Base-by-base conservation (phyloP, 2,113 vertebrate genomes). In the Sinocyclocheilus anshuiensis region DNA sequence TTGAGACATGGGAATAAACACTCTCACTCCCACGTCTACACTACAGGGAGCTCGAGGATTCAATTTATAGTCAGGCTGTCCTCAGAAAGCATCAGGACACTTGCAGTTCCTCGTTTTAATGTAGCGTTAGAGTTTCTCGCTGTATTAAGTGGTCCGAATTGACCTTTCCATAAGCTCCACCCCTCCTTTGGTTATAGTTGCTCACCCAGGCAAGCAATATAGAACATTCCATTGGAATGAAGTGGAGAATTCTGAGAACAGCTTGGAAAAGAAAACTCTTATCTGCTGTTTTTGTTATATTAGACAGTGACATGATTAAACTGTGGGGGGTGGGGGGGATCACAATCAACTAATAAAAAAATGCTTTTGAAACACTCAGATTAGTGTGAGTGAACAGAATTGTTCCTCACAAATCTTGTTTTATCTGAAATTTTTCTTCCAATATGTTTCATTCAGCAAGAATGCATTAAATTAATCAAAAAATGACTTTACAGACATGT, bases 41-140 rank as follows among this genome's bases (percentile, higher is more conserved):
- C 81, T 39, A 22, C 55, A 12, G 36, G 53, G 77, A 59, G 53
- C 63, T 80, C 8, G 39, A 29, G 76, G 65, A 86, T 39, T 72
- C 50, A 80, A 55, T 80, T 81, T 57, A 72, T 59, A 74, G n/a
- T 63, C 91, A 98, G 98, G 97, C 93, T 96, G 96, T 48, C 94
- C 94, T 80, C 97, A 98, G 93, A 99, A 45, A 45, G 7, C 57
- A 63, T 5, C 13, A 20, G 18, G 26, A 13, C 4, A 0, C 24
- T 57, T 33, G 29, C 39, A 1, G 6, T 3, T 39, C 4, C 29
- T n/a, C 1, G 1, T 79, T 10, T 59, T 79, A 36, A 59, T 36
- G 4, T 59, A 39, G 22, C 5, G 12, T 61, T n/a, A 7, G 18
- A 42, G 18, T 1, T 45, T 36, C 8, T 80, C 1, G 0, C 1